phyloP scores from a whole-genome alignment of 2,113 vertebrate species.

The Rafetus swinhoei region DNA sequence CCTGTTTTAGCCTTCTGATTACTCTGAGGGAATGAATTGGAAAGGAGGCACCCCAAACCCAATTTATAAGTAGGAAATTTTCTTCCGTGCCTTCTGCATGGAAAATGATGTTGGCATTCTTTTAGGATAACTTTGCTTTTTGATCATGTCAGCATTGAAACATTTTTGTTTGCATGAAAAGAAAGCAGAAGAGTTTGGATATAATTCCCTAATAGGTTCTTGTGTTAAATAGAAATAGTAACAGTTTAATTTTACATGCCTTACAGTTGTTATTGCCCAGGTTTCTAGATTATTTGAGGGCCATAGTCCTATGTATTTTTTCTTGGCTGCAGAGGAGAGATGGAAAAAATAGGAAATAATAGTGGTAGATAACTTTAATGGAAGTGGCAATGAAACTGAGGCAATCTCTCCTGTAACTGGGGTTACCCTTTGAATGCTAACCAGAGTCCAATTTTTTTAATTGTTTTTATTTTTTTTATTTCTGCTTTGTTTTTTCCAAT shows the following conservation, averaged over 20 bases:
- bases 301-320: not conserved
- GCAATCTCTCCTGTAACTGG: not conserved
- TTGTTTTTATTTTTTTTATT: not conserved
- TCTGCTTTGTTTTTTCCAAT: not conserved
- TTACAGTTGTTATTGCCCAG: not conserved
- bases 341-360: not conserved
- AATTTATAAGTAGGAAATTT: rapidly evolving
- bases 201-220: not conserved
- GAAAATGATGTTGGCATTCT: not conserved
- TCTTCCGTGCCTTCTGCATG: not conserved
- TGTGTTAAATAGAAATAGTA: not conserved
- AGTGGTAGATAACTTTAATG: not conserved
- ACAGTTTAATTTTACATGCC: not conserved
- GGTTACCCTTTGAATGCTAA: not conserved
- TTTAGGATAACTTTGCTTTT: not conserved
- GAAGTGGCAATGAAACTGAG: not conserved
- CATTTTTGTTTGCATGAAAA: not conserved
- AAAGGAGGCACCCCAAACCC: not conserved
- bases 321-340: not conserved
- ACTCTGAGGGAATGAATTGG: not conserved
- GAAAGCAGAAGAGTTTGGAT: not conserved
- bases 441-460: not conserved
- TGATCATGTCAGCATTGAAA: not conserved
- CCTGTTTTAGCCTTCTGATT: not conserved
- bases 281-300: not conserved